phyloP scores from a whole-genome alignment of 2,888 invertebrate species.

The Eledona agricola region DNA sequence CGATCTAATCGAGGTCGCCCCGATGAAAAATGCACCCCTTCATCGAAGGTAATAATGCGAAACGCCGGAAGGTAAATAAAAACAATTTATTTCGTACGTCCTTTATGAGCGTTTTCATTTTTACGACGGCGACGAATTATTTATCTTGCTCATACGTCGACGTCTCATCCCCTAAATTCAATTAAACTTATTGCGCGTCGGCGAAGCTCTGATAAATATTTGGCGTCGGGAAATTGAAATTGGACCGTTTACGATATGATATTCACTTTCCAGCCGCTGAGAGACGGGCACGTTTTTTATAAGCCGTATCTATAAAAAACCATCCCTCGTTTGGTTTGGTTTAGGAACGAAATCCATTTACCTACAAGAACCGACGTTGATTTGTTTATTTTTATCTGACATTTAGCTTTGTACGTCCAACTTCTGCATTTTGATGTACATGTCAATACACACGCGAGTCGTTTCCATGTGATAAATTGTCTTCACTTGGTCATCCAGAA shows the following conservation, averaged over 20 bases:
- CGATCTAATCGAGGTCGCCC: too few relatives aligned
- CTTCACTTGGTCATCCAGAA: too few relatives aligned
- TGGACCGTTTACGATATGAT: neutral
- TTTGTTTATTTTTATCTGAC: too few relatives aligned
- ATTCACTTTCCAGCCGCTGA: neutral
- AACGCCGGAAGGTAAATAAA: conserved; percentile 31
- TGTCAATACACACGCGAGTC: too few relatives aligned
- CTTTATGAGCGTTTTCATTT: conserved; percentile 34
- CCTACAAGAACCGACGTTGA: too few relatives aligned
- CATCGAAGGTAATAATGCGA: conserved; percentile 22
- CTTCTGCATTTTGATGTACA: too few relatives aligned
- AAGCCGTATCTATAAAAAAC: too few relatives aligned
- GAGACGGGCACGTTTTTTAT: too few relatives aligned
- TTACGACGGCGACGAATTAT: conserved; percentile 34
- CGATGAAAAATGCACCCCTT: conserved; percentile 4
- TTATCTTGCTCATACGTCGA: conserved; percentile 33
- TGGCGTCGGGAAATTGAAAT: conserved; percentile 10
- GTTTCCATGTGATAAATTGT: too few relatives aligned
- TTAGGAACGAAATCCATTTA: too few relatives aligned
- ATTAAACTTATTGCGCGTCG: conserved; percentile 35
- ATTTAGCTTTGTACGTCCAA: too few relatives aligned
- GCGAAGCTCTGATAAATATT: conserved; percentile 26
- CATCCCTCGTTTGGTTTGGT: too few relatives aligned
- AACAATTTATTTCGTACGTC: conserved; percentile 31
- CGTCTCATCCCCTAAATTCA: conserved; percentile 25